phyloP scores from a whole-genome alignment of 2,888 invertebrate species.

The Linnaemya vulpina region DNA sequence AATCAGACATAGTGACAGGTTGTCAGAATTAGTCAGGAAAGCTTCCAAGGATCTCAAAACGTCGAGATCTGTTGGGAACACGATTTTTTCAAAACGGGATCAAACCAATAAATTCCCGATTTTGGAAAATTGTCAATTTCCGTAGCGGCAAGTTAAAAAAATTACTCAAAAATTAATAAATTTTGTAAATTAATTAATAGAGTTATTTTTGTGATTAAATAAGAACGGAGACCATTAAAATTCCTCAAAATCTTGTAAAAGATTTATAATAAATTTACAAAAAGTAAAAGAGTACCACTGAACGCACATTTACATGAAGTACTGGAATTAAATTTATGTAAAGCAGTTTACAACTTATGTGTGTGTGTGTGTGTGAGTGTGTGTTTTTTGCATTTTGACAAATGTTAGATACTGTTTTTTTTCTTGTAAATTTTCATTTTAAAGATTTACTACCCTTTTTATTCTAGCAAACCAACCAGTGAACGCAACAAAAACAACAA shows the following conservation, averaged over 20 bases:
- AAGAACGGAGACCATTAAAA: conserved; percentile 41
- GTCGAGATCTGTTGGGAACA: no score
- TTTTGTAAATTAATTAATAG: no score
- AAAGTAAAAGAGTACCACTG: not conserved
- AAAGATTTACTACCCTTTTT: conserved; percentile 58
- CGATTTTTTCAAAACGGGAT: no score
- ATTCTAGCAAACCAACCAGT: not conserved
- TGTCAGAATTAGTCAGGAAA: no score
- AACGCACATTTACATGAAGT: conserved; percentile 14
- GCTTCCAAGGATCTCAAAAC: no score
- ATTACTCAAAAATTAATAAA: no score
- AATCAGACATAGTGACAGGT: no score
- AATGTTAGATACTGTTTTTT: conserved; percentile 65
- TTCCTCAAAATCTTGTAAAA: conserved; percentile 49
- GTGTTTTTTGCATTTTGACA: conserved; percentile 50
- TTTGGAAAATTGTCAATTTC: no score
- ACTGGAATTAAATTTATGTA: conserved; percentile 49
- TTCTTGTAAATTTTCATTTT: conserved; percentile 24
- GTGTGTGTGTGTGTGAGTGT: conserved; percentile 5
- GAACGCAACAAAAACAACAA: not conserved
- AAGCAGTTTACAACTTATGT: conserved; percentile 31
- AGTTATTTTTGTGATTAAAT: conserved; percentile 19
- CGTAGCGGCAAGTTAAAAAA: no score
- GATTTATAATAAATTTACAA: conserved; percentile 45
- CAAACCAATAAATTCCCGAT: no score